Evolutionary conservation across 1,140 invertebrate genomes (phyloP), one percentile per base, ranked within the genome.

Genomic region (Dermatophagoides farinae): DNA sequence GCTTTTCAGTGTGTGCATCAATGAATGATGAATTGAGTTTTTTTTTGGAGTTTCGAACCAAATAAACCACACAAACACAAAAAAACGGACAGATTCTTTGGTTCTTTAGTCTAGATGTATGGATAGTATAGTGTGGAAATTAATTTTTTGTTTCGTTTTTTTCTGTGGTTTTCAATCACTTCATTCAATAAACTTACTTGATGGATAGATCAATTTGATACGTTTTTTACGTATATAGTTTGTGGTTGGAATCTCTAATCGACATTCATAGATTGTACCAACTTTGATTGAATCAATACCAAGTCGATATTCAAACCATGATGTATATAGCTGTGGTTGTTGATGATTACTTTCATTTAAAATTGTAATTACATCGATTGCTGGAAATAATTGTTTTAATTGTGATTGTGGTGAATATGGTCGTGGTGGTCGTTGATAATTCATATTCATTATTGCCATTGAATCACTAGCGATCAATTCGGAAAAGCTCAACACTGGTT

Each of bases 131-230:
- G n/a, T n/a, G n/a, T n/a, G n/a, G n/a, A n/a, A n/a, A n/a, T n/a
- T n/a, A 31, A 31, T 31, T 31, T 31, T 2, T 31, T 2, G 31
- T 31, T 31, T 31, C 31, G 2, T 31, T 31, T 4, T 31, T 31
- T 8, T 31, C 31, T 31, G 2, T 8, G 8, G 31, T 31, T 8
- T n/a, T 31, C 31, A 4, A 2, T 31, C 31, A 4, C 31, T 31
- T 31, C 31, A n/a, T 8, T 31, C 31, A 31, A 31, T 8, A 44
- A 44, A 62, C 61, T 57, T 58, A 62, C 61, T 62, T 41, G 61
- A 57, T 10, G 54, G 51, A 25, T 52, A 57, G 18, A 53, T 57
- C 5, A 62, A 43, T 51, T 57, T 62, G 41, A 62, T 62, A 16
- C 62, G 62, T 39, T 62, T 62, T 37, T 39, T 50, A 43, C 46